Percentiles rank a stretch among this genome's conserved stretches.
Evolutionary conservation across 2,113 vertebrate genomes (phyloP).

Genomic region (Sprattus sprattus): DNA sequence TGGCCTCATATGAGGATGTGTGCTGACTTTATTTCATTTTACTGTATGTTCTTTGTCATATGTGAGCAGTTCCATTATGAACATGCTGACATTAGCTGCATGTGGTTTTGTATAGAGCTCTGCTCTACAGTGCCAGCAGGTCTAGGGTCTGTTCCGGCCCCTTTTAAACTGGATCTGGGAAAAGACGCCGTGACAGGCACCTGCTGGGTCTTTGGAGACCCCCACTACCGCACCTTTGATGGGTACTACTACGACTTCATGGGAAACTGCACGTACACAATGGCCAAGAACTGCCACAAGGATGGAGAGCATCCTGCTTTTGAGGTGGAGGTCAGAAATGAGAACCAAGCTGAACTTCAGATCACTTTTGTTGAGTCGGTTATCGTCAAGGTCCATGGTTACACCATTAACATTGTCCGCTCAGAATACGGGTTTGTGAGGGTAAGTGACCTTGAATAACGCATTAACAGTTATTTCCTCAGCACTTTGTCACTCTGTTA

Average conservation of each 20-base stretch:
- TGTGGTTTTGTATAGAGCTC: background rate
- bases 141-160: background rate
- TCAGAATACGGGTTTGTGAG: slow-evolving; percentile 66
- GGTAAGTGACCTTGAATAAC: slow-evolving; percentile 62
- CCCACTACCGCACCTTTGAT: slow-evolving; percentile 73
- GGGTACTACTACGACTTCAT: slow-evolving; percentile 63
- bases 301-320: slow-evolving; percentile 55
- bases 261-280: slow-evolving; percentile 69
- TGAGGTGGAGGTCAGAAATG: slow-evolving; percentile 65
- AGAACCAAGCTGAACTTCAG: slow-evolving; percentile 64
- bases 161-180: background rate
- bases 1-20: too few species aligned
- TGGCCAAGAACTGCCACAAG: slow-evolving; percentile 60
- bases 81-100: background rate
- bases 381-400: slow-evolving; percentile 65
- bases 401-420: slow-evolving; percentile 59
- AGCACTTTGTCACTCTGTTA: too few species aligned
- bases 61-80: background rate
- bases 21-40: too few species aligned
- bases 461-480: too few species aligned
- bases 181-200: slow-evolving; percentile 34
- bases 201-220: slow-evolving; percentile 68
- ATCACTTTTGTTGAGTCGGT: slow-evolving; percentile 74
- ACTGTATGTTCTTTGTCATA: too few species aligned
- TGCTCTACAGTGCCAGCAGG: background rate